A percentile compares a stretch with the other conserved stretches of the same genome.
These are phyloP conservation scores for Orgyia antiqua DNA, from an alignment of 2,888 invertebrate species.

Conservation along the genomic window DNA sequence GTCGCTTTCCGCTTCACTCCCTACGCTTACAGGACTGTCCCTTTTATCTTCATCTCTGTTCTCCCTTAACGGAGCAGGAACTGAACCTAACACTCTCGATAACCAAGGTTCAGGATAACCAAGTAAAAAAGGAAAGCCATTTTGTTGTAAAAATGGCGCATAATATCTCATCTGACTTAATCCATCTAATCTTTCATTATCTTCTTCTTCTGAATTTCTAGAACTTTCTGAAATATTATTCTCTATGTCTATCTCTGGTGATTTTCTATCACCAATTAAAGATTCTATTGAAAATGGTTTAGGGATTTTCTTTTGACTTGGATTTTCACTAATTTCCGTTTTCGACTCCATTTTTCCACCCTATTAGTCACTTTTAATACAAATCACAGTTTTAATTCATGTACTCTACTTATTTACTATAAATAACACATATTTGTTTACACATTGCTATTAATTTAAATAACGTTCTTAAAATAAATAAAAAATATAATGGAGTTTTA, in stretches of 20 bases:
- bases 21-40: constrained; percentile 69
- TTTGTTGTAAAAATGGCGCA: constrained; percentile 67
- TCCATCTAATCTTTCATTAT: constrained; percentile 49
- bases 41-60: constrained; percentile 56
- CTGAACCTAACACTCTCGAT: constrained; percentile 49
- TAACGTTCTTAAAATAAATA: no score
- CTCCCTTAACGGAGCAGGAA: constrained; percentile 36
- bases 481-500: no score
- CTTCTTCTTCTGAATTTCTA: constrained; percentile 64
- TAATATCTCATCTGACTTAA: constrained; percentile 68
- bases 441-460: constrained; percentile 1
- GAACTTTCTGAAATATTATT: constrained; percentile 60
- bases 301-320: constrained; percentile 65
- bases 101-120: constrained; percentile 71
- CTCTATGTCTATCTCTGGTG: constrained; percentile 69
- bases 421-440: no score
- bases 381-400: constrained; percentile 6
- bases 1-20: constrained; percentile 66
- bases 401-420: not conserved
- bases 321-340: constrained; percentile 45
- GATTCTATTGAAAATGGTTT: constrained; percentile 82
- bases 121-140: constrained; percentile 66
- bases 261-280: constrained; percentile 71
- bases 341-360: constrained; percentile 43
- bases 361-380: constrained; percentile 20